Evolutionary conservation across 2,888 invertebrate genomes (phyloP), one percentile per base, ranked within the genome.

Genomic region (Pocota personata): DNA sequence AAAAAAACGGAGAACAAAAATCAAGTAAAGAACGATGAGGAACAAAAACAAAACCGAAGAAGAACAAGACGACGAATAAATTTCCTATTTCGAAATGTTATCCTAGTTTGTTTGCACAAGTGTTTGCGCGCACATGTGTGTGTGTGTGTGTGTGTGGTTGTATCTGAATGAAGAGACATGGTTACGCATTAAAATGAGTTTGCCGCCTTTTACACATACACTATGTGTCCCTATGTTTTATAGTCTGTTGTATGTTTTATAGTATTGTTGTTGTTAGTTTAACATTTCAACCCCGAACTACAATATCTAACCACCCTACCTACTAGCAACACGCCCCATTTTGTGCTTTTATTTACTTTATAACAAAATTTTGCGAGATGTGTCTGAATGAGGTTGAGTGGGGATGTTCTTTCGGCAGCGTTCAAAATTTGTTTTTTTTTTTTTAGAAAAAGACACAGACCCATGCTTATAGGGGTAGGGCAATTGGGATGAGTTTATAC

Each of bases 61-160:
- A 21, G 32, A 16, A 19, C 1, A 21, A 1, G 16, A 43, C 12
- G 19, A 21, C 16, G 60, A 66, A 67, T 57, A 48, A 58, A 77
- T 73, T 78, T 83, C 58, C 60, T 73, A 52, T 71, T 66, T 60
- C 19, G 64, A 80, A 80, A 67, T 55, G 79, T 57, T 79, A 75
- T 75, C 67, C 75, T 71, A 76, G 75, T 76, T 82, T 75, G 52
- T 80, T 75, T 76, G 62, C 37, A 55, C 19, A 55, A 35, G 16
- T 62, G 0, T 35, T 21, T 27, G n/a, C 14, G 6, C 37, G 37
- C 35, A 12, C 19, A 24, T 27, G 21, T 32, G 8, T 27, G 37
- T 73, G 10, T 52, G 24, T 48, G 19, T 66, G 24, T 60, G 35
- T 55, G 27, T 75, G 43, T 30, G 72, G 55, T 7, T 62, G 10